phyloP scores from a whole-genome alignment of 2,888 invertebrate species.

The Patella depressa region DNA sequence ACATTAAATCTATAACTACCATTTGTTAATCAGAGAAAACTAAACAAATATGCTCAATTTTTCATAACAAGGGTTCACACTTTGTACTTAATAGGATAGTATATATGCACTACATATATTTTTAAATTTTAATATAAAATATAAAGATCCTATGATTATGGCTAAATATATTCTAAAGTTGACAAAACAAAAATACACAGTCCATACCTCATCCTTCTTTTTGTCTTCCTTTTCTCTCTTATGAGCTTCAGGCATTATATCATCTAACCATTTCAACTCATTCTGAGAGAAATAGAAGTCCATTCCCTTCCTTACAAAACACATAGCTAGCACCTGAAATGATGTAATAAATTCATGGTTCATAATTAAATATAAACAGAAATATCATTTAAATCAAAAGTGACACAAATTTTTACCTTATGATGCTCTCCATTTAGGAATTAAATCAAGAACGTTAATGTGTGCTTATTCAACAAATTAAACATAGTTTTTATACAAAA shows the following conservation, averaged over 20 bases:
- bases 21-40: too few relatives aligned
- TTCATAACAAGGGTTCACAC: too few relatives aligned
- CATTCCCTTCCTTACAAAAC: conserved; percentile 67
- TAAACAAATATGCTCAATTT: too few relatives aligned
- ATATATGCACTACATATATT: too few relatives aligned
- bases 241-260: conserved; percentile 68
- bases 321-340: conserved; percentile 65
- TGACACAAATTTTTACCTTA: not conserved
- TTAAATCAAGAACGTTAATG: not conserved
- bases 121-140: too few relatives aligned
- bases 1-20: too few relatives aligned
- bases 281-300: conserved; percentile 67
- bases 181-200: not conserved
- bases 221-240: conserved; percentile 64
- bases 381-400: not conserved
- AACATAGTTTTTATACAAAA: too few relatives aligned
- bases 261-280: conserved; percentile 70
- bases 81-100: too few relatives aligned
- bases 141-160: too few relatives aligned
- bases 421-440: not conserved
- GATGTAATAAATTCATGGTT: not conserved
- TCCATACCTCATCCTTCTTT: conserved; percentile 45
- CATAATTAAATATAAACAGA: not conserved
- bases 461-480: too few relatives aligned
- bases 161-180: too few relatives aligned